A percentile compares a stretch with the other conserved stretches of the same genome.
Evolutionary conservation across 2,888 invertebrate genomes (phyloP).

Genomic region (Drosophila meridiana): DNA sequence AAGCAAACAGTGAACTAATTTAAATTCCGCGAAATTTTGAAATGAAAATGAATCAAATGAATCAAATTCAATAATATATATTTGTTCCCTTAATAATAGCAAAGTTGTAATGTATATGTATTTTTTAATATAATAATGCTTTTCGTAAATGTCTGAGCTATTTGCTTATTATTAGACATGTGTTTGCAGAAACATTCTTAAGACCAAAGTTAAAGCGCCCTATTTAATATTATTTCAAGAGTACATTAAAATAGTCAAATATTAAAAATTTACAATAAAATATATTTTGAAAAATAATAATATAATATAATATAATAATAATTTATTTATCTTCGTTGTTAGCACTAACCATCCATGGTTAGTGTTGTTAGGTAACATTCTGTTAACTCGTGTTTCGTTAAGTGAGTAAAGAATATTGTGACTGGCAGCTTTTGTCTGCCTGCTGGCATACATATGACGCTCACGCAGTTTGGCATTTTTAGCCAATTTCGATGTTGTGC

Average conservation of each 20-base stretch:
- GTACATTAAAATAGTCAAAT: no score
- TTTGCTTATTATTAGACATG: no score
- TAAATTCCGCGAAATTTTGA: not conserved
- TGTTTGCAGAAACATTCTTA: no score
- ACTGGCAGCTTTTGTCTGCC: conserved; percentile 22
- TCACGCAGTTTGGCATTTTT: conserved; percentile 41
- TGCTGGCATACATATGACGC: conserved; percentile 24
- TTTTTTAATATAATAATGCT: not conserved
- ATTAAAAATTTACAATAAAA: no score
- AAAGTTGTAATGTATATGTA: not conserved
- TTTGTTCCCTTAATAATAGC: not conserved
- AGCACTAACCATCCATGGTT: no score
- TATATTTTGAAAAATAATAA: not conserved
- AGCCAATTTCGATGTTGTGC: conserved; percentile 38
- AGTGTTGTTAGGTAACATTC: not conserved
- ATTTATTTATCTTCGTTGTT: not conserved
- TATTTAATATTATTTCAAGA: no score
- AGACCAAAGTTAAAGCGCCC: no score
- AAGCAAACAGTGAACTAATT: not conserved
- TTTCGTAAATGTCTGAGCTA: not conserved
- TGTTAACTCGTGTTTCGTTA: conserved; percentile 8
- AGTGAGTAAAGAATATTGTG: conserved; percentile 2
- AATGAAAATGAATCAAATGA: not conserved
- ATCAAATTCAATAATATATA: not conserved
- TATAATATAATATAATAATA: no score